A percentile compares a stretch with the other conserved stretches of the same genome.
Evolutionary conservation across 1,140 invertebrate species (phyloP).

Genomic region (Sipha flava): DNA sequence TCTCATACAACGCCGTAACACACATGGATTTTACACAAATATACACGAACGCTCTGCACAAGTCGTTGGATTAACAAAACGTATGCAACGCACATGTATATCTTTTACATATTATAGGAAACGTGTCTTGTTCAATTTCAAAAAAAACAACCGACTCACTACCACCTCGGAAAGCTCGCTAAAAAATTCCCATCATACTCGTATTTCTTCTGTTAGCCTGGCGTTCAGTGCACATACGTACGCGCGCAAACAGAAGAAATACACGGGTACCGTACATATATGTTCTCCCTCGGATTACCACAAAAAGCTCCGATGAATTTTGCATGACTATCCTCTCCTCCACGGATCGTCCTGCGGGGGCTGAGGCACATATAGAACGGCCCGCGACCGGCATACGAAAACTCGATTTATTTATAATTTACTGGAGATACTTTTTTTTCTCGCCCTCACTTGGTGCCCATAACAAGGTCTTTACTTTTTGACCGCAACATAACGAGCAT

Average conservation of each 20-base stretch:
- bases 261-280: no score
- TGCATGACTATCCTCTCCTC: neutral
- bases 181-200: conserved; percentile 19
- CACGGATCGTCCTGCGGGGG: neutral
- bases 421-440: neutral
- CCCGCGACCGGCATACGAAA: neutral
- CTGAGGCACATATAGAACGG: neutral
- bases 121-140: neutral
- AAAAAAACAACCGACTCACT: neutral
- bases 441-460: neutral
- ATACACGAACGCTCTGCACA: no score
- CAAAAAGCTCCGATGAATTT: conserved; percentile 12
- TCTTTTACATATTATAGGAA: no score
- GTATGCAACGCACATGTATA: neutral
- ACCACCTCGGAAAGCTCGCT: neutral
- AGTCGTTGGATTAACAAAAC: neutral
- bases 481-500: neutral
- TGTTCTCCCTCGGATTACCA: neutral
- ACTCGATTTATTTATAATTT: conserved; percentile 29
- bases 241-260: no score
- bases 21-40: neutral
- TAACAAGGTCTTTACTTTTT: conserved; percentile 19
- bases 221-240: neutral
- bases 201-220: neutral
- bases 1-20: neutral